A percentile compares a stretch with the other conserved stretches of the same genome.
Conservation (phyloP, 2,797 vertebrate genomes). For the Bradypodion ventrale region DNA sequence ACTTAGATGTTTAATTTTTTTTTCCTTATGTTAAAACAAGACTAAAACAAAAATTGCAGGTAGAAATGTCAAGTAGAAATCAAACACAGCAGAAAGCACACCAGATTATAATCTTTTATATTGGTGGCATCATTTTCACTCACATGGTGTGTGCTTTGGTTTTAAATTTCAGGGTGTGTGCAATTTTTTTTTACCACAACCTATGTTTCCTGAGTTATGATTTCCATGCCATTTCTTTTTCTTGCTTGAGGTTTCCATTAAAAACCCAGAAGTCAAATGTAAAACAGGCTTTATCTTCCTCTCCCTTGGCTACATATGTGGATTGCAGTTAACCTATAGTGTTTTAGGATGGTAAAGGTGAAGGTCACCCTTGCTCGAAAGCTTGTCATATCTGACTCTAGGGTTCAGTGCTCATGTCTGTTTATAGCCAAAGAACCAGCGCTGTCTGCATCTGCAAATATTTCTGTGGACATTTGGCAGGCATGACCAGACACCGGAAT, state of each 20-base stretch:
- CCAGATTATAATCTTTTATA: not conserved
- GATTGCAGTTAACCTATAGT: not conserved
- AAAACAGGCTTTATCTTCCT: not conserved
- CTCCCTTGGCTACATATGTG: not conserved
- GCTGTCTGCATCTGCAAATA: too few relatives aligned
- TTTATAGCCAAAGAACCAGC: too few relatives aligned
- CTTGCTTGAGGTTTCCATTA: not conserved
- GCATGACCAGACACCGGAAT: too few relatives aligned
- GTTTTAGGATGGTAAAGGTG: not conserved
- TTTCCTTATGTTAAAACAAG: not conserved
- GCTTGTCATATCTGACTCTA: too few relatives aligned
- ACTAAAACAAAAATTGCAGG: too few relatives aligned
- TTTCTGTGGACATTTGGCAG: too few relatives aligned
- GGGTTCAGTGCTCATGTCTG: too few relatives aligned
- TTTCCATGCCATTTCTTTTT: not conserved
- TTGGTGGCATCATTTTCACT: not conserved
- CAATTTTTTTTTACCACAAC: too few relatives aligned
- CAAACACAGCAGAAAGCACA: not conserved
- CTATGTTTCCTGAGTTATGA: too few relatives aligned
- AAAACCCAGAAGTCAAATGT: not conserved
- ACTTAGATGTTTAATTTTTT: not conserved
- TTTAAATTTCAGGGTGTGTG: not conserved
- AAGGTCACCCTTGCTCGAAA: too few relatives aligned
- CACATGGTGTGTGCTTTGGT: not conserved
- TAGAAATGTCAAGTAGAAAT: not conserved